Percentiles rank a stretch among this genome's conserved stretches.
phyloP scores from a whole-genome alignment of 2,113 vertebrate species.

The Speoplatyrhinus poulsoni region DNA sequence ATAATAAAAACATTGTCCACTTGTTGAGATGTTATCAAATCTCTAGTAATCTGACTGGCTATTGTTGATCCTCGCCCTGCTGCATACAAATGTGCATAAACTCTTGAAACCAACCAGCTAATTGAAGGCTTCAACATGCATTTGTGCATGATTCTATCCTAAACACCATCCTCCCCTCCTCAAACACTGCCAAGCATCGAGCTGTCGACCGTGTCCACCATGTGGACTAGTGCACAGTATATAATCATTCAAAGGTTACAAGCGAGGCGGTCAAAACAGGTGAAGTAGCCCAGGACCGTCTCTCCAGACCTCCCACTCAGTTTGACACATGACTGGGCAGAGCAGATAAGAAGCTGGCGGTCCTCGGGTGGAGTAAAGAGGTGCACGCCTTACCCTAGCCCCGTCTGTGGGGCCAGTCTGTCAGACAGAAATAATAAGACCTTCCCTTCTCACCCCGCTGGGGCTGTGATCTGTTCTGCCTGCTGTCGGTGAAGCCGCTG shows the following conservation, averaged over 20 bases:
- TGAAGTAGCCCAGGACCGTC: constrained; percentile 47
- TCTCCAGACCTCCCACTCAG: constrained; percentile 53
- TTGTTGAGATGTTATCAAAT: too few relatives aligned
- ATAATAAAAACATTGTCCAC: too few relatives aligned
- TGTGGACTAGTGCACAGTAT: too few relatives aligned
- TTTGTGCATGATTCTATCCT: too few relatives aligned
- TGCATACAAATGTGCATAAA: too few relatives aligned
- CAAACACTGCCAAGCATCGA: too few relatives aligned
- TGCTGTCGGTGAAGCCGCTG: constrained; percentile 64
- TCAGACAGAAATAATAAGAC: constrained; percentile 72
- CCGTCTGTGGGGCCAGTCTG: constrained; percentile 63
- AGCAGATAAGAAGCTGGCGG: constrained; percentile 64
- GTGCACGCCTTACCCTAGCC: constrained; percentile 47
- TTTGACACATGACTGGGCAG: constrained; percentile 70
- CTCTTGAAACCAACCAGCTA: too few relatives aligned
- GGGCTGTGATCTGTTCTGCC: constrained; percentile 62
- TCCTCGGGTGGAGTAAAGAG: constrained; percentile 61
- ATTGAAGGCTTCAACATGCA: too few relatives aligned
- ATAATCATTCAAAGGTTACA: neutral
- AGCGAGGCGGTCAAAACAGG: neutral
- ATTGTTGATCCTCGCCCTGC: too few relatives aligned
- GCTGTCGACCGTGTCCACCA: too few relatives aligned
- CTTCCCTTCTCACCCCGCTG: constrained; percentile 55
- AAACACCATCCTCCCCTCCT: too few relatives aligned
- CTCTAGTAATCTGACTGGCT: too few relatives aligned